Evolutionary conservation across 2,113 vertebrate species (phyloP).

Genomic region (Pelusios castaneus): DNA sequence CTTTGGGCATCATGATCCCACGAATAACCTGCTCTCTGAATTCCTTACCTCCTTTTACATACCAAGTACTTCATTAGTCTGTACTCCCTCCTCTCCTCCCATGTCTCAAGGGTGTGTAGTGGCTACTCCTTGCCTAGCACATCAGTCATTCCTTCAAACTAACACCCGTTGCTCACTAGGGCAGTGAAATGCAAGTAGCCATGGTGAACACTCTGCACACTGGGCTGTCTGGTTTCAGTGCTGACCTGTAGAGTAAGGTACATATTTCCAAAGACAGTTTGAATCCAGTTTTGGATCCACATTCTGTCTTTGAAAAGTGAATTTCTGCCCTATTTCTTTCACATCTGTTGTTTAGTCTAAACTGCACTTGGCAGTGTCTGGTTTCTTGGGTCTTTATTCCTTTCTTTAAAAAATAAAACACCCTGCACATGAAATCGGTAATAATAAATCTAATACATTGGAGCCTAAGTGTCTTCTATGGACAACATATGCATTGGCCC

Average conservation of each 20-base stretch:
- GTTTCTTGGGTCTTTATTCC: neutral
- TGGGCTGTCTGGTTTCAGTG: neutral
- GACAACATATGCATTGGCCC: neutral
- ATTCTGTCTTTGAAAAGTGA: neutral
- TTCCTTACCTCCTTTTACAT: conserved; percentile 22
- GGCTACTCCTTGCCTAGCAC: conserved; percentile 8
- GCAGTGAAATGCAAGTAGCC: neutral
- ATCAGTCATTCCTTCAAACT: conserved; percentile 27
- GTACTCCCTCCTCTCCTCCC: conserved; percentile 39
- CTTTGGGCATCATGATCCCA: neutral
- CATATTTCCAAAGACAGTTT: conserved; percentile 3
- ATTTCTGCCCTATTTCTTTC: neutral
- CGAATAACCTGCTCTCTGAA: conserved; percentile 14
- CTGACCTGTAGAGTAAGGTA: neutral
- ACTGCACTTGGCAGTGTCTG: neutral
- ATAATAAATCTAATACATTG: neutral
- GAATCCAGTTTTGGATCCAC: neutral
- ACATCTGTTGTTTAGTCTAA: neutral
- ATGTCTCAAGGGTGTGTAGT: conserved; percentile 22
- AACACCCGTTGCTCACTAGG: conserved; percentile 36
- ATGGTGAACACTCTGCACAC: neutral
- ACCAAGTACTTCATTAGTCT: conserved; percentile 11
- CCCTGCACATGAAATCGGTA: neutral
- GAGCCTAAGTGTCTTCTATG: neutral
- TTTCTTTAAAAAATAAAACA: neutral